A percentile compares a stretch with the other conserved stretches of the same genome.
Evolutionary conservation across 64 coral and sea anemone species (phyloP).

Genomic region (Montipora efflorescens): DNA sequence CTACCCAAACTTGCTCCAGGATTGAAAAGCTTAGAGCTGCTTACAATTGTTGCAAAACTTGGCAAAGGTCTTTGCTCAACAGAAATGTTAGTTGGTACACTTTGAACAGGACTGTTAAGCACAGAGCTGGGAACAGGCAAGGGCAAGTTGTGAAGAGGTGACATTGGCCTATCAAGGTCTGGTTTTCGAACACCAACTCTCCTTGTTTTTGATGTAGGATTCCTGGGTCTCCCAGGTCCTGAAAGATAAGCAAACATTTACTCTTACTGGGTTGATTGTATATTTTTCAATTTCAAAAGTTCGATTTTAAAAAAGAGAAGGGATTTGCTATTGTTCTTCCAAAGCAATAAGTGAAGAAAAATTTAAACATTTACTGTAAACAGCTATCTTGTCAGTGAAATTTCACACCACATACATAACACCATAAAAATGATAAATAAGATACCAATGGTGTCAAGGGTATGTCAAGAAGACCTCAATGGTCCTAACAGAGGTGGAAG

Average conservation of each 20-base stretch:
- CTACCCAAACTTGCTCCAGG: conserved; percentile 47
- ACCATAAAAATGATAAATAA: too few species aligned
- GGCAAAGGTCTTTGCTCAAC: conserved; percentile 89
- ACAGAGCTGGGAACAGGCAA: conserved; percentile 69
- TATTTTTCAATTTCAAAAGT: neutral
- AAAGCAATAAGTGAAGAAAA: too few species aligned
- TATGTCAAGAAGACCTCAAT: too few species aligned
- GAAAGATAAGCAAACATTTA: neutral
- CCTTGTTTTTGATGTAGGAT: conserved; percentile 29
- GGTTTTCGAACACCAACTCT: conserved; percentile 37
- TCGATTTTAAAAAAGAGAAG: neutral
- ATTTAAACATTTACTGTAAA: too few species aligned
- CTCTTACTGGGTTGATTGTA: neutral
- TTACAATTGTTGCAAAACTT: conserved; percentile 94
- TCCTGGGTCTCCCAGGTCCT: conserved; percentile 68
- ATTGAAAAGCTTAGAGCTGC: conserved; percentile 94
- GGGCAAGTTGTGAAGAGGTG: conserved; percentile 58
- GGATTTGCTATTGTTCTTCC: too few species aligned
- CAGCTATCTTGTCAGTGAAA: too few species aligned
- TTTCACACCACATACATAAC: too few species aligned
- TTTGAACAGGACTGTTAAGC: conserved; percentile 87
- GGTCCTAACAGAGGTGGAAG: too few species aligned
- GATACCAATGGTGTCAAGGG: too few species aligned
- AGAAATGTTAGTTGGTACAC: conserved; percentile 90
- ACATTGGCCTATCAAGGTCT: conserved; percentile 53